Conservation (phyloP, 2,797 vertebrate genomes). For the Platalea minor region DNA sequence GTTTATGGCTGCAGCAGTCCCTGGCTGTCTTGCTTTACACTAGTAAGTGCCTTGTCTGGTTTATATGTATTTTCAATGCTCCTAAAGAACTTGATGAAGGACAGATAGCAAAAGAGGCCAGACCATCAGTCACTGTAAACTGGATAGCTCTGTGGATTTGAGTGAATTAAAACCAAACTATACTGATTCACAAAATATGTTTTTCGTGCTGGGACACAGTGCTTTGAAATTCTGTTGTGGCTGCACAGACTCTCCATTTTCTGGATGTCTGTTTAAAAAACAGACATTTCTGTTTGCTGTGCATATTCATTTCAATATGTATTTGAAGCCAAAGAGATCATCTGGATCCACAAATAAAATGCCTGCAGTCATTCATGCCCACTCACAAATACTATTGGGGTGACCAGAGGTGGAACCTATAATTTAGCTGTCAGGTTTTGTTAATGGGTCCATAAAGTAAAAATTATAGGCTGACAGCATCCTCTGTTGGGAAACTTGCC, state of each 20-base stretch:
- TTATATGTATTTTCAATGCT: not conserved
- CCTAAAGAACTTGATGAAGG: conserved; percentile 26
- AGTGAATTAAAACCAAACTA: conserved; percentile 11
- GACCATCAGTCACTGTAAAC: conserved; percentile 1
- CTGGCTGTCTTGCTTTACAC: not conserved
- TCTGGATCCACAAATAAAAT: conserved; percentile 19
- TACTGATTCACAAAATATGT: conserved; percentile 12
- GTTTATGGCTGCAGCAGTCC: not conserved
- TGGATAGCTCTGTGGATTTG: not conserved
- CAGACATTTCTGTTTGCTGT: conserved; percentile 1
- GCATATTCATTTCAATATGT: not conserved
- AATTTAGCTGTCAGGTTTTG: conserved; percentile 55
- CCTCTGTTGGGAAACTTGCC: not conserved
- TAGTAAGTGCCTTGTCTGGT: not conserved
- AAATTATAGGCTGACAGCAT: conserved; percentile 43
- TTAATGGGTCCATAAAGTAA: conserved; percentile 41
- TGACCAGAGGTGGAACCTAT: conserved; percentile 12
- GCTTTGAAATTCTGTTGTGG: conserved; percentile 14
- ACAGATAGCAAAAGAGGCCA: conserved; percentile 9
- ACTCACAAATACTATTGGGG: not conserved
- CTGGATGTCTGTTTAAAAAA: not conserved
- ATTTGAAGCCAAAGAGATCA: conserved; percentile 16
- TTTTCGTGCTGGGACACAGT: not conserved
- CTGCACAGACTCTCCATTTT: not conserved
- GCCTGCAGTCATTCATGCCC: not conserved